A percentile compares a stretch with the other conserved stretches of the same genome.
Conservation (phyloP, 2,888 invertebrate species). For the Patella depressa region DNA sequence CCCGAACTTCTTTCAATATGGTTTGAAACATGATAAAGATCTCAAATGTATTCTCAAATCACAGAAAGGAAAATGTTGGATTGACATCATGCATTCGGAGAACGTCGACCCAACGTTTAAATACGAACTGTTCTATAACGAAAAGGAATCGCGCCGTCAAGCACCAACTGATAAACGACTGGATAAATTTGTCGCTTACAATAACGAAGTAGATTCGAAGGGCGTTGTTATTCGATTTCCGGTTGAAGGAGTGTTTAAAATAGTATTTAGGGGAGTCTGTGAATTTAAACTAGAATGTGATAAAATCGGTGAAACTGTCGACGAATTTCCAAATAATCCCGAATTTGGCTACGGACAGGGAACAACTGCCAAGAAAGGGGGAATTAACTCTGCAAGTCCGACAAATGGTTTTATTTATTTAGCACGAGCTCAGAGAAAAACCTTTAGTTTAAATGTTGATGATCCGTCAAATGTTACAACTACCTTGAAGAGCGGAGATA, state of each 20-base stretch:
- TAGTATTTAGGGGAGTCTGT: conserved; percentile 36
- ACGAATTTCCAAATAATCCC: conserved; percentile 55
- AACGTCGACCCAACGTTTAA: conserved; percentile 21
- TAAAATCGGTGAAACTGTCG: conserved; percentile 33
- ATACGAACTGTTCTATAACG: conserved; percentile 23
- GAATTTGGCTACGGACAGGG: conserved; percentile 53
- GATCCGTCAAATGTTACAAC: conserved; percentile 19
- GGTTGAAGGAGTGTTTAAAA: conserved; percentile 49
- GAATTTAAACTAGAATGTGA: conserved; percentile 58
- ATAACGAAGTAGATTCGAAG: conserved; percentile 14
- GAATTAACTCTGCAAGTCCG: conserved; percentile 52
- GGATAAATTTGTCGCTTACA: conserved; percentile 24
- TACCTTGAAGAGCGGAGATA: conserved; percentile 27
- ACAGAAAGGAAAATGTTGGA: conserved; percentile 15
- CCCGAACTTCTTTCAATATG: conserved; percentile 22
- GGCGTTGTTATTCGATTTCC: conserved; percentile 43
- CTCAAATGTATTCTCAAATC: neutral
- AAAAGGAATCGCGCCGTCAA: conserved; percentile 19
- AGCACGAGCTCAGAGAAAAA: neutral
- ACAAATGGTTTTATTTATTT: conserved; percentile 24
- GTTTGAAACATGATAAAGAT: neutral
- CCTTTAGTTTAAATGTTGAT: conserved; percentile 34
- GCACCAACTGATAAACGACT: conserved; percentile 18
- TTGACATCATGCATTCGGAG: conserved; percentile 27
- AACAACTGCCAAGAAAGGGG: conserved; percentile 41